Evolutionary conservation across 2,113 vertebrate genomes (phyloP).

Genomic region (Cottus gobio): DNA sequence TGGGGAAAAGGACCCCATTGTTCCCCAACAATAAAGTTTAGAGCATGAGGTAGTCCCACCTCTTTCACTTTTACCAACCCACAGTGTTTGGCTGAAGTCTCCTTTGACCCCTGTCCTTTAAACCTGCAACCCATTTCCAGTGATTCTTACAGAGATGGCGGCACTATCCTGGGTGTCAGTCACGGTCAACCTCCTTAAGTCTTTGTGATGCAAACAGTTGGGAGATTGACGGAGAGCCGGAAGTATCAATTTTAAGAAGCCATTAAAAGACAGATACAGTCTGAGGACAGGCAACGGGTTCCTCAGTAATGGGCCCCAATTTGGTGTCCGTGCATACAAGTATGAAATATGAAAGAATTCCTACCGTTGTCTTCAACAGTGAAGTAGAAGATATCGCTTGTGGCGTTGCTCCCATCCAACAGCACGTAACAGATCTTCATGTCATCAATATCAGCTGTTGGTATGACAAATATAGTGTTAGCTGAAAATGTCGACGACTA

Average conservation of each 20-base stretch:
- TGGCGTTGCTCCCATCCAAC: conserved; percentile 84
- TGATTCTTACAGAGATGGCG: conserved; percentile 41
- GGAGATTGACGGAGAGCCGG: conserved; percentile 56
- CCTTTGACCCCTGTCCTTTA: conserved; percentile 68
- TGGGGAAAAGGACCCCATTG: conserved; percentile 56
- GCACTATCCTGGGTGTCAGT: conserved; percentile 63
- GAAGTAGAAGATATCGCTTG: conserved; percentile 90
- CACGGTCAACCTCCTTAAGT: conserved; percentile 74
- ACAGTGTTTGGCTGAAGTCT: conserved; percentile 44
- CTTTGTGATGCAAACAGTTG: conserved; percentile 77
- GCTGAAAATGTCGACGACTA: conserved; percentile 15
- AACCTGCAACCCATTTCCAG: conserved; percentile 54
- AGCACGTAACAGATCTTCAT: conserved; percentile 88
- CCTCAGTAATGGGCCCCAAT: conserved; percentile 1
- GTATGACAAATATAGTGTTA: conserved; percentile 45
- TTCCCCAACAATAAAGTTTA: conserved; percentile 63
- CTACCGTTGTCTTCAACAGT: conserved; percentile 88
- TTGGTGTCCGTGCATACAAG: conserved; percentile 31
- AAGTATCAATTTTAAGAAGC: conserved; percentile 57
- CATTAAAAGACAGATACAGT: conserved; percentile 43
- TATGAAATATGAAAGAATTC: conserved; percentile 52
- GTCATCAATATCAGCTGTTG: conserved; percentile 87
- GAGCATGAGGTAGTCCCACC: conserved; percentile 31
- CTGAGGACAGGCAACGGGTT: conserved; percentile 3
- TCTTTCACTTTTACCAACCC: conserved; percentile 61